Base-by-base conservation (phyloP, 2,888 invertebrate genomes). In the Neoaliturus tenellus region DNA sequence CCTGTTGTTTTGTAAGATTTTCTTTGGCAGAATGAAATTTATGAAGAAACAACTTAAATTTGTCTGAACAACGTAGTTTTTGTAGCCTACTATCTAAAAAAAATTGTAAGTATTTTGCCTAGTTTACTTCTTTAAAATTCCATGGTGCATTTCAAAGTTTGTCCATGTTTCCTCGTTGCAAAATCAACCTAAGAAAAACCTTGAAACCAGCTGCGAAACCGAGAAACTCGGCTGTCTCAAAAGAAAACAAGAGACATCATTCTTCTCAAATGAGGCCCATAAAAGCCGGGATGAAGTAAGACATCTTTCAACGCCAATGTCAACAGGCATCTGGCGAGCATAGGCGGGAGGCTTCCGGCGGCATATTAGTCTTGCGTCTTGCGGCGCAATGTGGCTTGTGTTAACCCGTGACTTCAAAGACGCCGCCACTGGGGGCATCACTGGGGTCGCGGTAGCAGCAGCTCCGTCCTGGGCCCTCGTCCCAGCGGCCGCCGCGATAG, bases 241-340 rank as follows among this genome's bases (percentile, higher is more conserved):
- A 25, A 2, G 25, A 23, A n/a, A 62, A 62, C 28, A 62, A 58
- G n/a, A 14, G 10, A 3, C 51, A 23, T 51, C 3, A 20, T 20
- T 51, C 20, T 23, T 51, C 28, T 62, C 62, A 28, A 62, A 62
- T 62, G 62, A 62, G 62, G 62, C 62, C 6, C 31, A 62, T 62
- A 62, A 62, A 62, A 62, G 62, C 31, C 28, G 1, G 31, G 62
- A 62, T 62, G 62, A 62, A 62, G 62, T 62, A 62, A 62, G 62
- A 62, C 62, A 62, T 62, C 62, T 62, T 62, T 62, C 31, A 28
- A 62, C 62, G 62, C 62, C 62, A 62, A 31, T 62, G 62, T 62
- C 62, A 62, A 62, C 62, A 62, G 31, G 62, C 62, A 62, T 62
- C 62, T 62, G 62, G 62, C 23, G 51, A 23, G 51, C 51, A 28